Evolutionary conservation across 2,888 invertebrate genomes (phyloP).

Genomic region (Disparrhopalites patrizii): DNA sequence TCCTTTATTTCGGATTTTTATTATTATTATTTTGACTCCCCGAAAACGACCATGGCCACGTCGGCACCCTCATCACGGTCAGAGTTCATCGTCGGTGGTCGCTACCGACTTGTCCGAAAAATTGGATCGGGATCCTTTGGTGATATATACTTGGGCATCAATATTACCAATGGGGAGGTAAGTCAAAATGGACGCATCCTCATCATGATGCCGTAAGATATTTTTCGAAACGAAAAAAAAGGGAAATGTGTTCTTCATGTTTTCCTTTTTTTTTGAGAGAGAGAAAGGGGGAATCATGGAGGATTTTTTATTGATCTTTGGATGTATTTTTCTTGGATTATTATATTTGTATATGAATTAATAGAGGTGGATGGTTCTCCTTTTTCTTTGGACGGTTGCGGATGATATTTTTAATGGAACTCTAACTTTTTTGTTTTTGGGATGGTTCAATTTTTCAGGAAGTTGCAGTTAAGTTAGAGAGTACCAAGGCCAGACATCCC

Average conservation of each 20-base stretch:
- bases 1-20: conserved; percentile 5
- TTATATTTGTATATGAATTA: too few relatives aligned
- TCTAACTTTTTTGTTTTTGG: too few relatives aligned
- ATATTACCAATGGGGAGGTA: conserved; percentile 85
- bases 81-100: conserved; percentile 83
- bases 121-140: conserved; percentile 99
- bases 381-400: too few relatives aligned
- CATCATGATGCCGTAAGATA: not conserved
- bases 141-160: conserved; percentile 95
- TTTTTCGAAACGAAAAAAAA: not conserved
- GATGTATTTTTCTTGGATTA: too few relatives aligned
- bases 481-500: conserved; percentile 92
- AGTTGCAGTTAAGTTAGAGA: conserved; percentile 98
- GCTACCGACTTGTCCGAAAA: conserved; percentile 91
- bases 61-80: conserved; percentile 53
- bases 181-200: conserved; percentile 23
- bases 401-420: too few relatives aligned
- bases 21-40: too few relatives aligned
- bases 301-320: not conserved
- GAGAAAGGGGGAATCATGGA: not conserved
- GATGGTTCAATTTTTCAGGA: conserved; percentile 61
- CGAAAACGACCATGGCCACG: conserved; percentile 35
- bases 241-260: too few relatives aligned
- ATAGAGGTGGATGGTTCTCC: too few relatives aligned
- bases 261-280: not conserved